Evolutionary conservation across 2,888 invertebrate genomes (phyloP).

Genomic region (Apoda limacodes): DNA sequence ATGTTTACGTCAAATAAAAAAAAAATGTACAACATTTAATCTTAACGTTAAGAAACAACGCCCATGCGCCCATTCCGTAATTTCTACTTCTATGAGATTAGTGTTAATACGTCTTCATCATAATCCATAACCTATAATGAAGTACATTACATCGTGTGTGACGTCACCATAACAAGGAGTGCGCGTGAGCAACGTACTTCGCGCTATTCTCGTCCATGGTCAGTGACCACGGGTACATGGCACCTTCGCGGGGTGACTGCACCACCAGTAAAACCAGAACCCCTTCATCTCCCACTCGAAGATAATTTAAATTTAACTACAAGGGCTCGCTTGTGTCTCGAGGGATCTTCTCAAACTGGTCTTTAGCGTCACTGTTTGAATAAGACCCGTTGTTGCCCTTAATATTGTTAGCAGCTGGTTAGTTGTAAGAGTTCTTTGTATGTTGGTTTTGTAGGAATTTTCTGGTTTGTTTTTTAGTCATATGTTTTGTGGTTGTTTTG

Average conservation of each 20-base stretch:
- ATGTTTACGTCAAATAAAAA: no score
- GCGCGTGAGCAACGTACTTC: no score
- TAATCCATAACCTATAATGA: no score
- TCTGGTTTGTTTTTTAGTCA: constrained; percentile 55
- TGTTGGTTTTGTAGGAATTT: constrained; percentile 32
- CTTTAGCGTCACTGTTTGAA: constrained; percentile 26
- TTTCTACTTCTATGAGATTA: no score
- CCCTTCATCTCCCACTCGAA: constrained; percentile 20
- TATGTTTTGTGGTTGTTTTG: constrained; percentile 62
- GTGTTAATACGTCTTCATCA: no score
- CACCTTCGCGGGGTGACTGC: constrained; percentile 65
- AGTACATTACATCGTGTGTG: no score
- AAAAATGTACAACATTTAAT: no score
- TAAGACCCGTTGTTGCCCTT: constrained; percentile 29
- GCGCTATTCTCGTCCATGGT: constrained; percentile 61
- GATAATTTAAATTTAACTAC: constrained; percentile 14
- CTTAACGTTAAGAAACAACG: no score
- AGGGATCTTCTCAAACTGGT: constrained; percentile 33
- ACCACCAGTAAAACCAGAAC: constrained; percentile 36
- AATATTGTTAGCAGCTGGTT: constrained; percentile 33
- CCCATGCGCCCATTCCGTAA: no score
- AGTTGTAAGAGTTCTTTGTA: constrained; percentile 32
- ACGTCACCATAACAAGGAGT: no score
- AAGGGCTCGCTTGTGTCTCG: no score
- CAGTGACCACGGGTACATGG: constrained; percentile 50